These are phyloP conservation scores for Anas acuta DNA, from an alignment of 2,797 vertebrate genomes.

Conservation along the genomic window DNA sequence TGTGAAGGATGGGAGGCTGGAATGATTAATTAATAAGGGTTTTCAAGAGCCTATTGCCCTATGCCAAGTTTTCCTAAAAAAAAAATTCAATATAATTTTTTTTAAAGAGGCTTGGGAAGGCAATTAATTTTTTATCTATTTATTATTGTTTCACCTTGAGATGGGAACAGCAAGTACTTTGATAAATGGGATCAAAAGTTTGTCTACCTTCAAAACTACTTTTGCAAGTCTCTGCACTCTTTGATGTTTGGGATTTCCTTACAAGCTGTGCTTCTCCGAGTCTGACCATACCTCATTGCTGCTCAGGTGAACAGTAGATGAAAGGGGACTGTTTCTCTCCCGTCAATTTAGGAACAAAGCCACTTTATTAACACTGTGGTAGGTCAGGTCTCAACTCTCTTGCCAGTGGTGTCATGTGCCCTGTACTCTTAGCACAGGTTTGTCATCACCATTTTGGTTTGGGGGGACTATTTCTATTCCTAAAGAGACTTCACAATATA, in stretches of 20 bases:
- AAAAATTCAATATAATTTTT: background rate
- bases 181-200: constrained; percentile 6
- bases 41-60: background rate
- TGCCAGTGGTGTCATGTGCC: background rate
- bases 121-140: constrained; percentile 12
- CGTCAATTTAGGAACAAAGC: background rate
- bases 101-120: background rate
- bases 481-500: background rate
- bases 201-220: background rate
- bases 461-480: background rate
- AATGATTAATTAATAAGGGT: constrained; percentile 1
- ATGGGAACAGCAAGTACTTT: background rate
- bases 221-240: background rate
- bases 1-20: background rate
- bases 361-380: fast-evolving
- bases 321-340: background rate
- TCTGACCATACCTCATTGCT: background rate
- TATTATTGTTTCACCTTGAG: constrained; percentile 46
- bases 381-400: background rate
- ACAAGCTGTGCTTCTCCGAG: background rate
- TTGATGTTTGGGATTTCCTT: background rate
- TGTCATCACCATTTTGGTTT: background rate
- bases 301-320: background rate
- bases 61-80: background rate
- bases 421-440: background rate